Conservation (phyloP, 2,797 vertebrate species). For the Sitta carolinensis region DNA sequence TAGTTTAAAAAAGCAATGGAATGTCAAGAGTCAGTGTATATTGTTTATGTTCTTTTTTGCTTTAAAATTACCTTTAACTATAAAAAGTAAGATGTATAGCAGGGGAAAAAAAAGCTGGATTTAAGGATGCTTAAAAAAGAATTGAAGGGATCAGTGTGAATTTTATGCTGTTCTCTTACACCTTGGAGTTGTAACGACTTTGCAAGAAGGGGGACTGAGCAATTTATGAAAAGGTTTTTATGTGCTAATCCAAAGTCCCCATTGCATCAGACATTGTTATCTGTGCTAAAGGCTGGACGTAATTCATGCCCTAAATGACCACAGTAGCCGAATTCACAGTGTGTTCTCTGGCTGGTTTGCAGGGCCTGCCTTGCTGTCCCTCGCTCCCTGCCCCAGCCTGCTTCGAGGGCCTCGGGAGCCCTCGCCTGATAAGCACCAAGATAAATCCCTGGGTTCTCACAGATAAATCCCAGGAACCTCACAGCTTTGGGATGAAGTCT, state of each 20-base stretch:
- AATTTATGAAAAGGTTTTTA: neutral
- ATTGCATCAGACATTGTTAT: neutral
- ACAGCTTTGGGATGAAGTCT: neutral
- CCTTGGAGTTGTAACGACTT: neutral
- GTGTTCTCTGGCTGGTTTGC: neutral
- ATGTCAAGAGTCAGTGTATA: slow-evolving; percentile 77
- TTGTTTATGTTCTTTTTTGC: slow-evolving; percentile 73
- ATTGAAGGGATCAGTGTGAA: neutral
- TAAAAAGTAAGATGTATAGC: slow-evolving; percentile 59
- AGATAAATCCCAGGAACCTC: neutral
- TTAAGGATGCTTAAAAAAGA: slow-evolving; percentile 46
- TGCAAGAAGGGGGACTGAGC: neutral
- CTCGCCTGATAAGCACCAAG: neutral
- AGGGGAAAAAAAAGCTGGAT: neutral
- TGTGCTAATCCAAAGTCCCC: neutral
- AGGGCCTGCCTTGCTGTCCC: neutral
- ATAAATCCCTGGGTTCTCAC: neutral
- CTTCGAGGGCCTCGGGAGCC: neutral
- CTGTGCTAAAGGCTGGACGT: neutral
- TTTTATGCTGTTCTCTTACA: neutral
- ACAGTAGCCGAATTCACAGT: neutral
- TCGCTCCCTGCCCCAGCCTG: neutral
- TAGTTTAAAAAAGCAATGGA: slow-evolving; percentile 75
- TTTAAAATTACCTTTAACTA: slow-evolving; percentile 72
- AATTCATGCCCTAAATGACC: neutral